These are phyloP conservation scores for Penelope pileata DNA, from an alignment of 2,113 vertebrate species.

Conservation along the genomic window DNA sequence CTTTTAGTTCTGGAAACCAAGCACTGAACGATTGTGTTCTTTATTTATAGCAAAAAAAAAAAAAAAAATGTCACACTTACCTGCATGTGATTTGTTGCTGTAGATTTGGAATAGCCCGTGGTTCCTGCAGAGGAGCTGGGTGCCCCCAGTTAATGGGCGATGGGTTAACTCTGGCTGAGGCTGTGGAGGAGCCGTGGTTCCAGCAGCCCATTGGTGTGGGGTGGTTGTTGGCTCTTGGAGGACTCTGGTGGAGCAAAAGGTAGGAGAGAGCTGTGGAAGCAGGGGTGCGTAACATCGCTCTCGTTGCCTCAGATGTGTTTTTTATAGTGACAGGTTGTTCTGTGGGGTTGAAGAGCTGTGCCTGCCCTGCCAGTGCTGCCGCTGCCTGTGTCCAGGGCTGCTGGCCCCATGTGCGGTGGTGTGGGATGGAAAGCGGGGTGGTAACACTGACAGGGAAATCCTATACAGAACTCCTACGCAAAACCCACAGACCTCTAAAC, in stretches of 20 bases:
- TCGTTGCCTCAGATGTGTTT: background rate
- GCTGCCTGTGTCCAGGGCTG: background rate
- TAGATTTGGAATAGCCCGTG: background rate
- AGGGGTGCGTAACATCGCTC: background rate
- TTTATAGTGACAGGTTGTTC: background rate
- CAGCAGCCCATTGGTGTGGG: background rate
- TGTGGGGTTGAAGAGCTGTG: accelerated
- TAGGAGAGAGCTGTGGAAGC: background rate
- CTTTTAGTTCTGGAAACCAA: background rate
- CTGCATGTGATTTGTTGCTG: background rate
- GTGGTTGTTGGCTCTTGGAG: background rate
- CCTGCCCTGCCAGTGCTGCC: background rate
- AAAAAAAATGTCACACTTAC: background rate
- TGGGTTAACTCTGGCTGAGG: background rate
- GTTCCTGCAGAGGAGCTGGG: background rate
- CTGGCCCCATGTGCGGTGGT: background rate
- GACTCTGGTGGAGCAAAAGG: background rate
- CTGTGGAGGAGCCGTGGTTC: background rate
- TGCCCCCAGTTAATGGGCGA: background rate
- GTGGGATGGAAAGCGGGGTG: accelerated
- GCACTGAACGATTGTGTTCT: background rate
- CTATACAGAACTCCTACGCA: no score
- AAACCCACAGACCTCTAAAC: background rate
- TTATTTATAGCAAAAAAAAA: background rate
- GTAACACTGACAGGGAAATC: background rate